phyloP scores from a whole-genome alignment of 2,113 vertebrate genomes.

The Microcebus griseorufus region DNA sequence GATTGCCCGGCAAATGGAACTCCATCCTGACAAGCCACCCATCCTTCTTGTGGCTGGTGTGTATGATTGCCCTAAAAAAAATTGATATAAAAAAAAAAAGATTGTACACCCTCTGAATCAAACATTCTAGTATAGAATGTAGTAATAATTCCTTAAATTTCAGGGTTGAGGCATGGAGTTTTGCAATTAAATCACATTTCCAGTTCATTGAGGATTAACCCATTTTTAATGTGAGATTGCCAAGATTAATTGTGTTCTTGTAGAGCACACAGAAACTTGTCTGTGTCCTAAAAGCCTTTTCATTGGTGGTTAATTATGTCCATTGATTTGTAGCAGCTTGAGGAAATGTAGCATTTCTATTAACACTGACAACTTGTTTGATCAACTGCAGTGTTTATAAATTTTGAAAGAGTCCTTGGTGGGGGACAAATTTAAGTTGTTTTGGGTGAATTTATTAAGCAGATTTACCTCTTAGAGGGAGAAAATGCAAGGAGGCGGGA shows the following conservation, averaged over 20 bases:
- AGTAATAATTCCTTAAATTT: neutral
- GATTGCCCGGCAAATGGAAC: constrained; percentile 99
- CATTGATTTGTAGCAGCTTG: neutral
- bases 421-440: neutral
- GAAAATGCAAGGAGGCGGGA: neutral
- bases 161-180: neutral
- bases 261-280: neutral
- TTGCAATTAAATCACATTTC: neutral
- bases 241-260: neutral
- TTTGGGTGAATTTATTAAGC: constrained; percentile 22
- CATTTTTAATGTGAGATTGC: neutral
- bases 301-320: neutral
- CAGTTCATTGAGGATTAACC: neutral
- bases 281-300: neutral
- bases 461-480: neutral
- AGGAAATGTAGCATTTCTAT: neutral
- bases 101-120: neutral
- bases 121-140: neutral
- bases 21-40: constrained; percentile 97
- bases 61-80: constrained; percentile 65
- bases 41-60: constrained; percentile 96
- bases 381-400: neutral
- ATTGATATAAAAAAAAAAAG: neutral
- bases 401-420: neutral
- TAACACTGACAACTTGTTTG: neutral